Conservation (phyloP, 2,113 vertebrate species). For the Hylia prasina region DNA sequence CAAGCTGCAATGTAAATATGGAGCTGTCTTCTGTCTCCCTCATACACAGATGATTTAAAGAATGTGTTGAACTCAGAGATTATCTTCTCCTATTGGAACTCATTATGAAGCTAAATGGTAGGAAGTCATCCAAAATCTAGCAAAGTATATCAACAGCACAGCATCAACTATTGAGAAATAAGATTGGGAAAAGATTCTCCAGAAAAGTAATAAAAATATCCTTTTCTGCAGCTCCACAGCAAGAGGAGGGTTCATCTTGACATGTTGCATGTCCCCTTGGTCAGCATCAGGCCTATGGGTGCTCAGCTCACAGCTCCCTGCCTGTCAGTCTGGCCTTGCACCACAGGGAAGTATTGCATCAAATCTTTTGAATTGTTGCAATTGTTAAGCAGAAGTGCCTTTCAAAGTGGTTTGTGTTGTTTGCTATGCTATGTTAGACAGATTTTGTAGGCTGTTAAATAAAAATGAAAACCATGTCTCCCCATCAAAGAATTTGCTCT, state of each 20-base stretch:
- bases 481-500: background rate
- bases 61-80: background rate
- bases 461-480: background rate
- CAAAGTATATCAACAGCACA: background rate
- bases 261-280: fast-evolving
- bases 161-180: background rate
- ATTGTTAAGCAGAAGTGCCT: background rate
- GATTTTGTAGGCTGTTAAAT: background rate
- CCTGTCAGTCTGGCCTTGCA: background rate
- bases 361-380: background rate
- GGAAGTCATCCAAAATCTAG: background rate
- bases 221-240: background rate
- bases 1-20: background rate
- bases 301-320: background rate
- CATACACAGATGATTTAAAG: background rate
- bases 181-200: background rate
- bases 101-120: background rate
- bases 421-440: background rate
- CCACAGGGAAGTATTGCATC: background rate
- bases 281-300: background rate
- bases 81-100: background rate
- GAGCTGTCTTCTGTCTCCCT: background rate
- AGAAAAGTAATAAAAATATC: background rate
- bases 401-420: background rate
- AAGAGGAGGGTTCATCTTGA: background rate